Evolutionary conservation across 1,140 invertebrate species (phyloP).

Genomic region (Mizuhopecten yessoensis): DNA sequence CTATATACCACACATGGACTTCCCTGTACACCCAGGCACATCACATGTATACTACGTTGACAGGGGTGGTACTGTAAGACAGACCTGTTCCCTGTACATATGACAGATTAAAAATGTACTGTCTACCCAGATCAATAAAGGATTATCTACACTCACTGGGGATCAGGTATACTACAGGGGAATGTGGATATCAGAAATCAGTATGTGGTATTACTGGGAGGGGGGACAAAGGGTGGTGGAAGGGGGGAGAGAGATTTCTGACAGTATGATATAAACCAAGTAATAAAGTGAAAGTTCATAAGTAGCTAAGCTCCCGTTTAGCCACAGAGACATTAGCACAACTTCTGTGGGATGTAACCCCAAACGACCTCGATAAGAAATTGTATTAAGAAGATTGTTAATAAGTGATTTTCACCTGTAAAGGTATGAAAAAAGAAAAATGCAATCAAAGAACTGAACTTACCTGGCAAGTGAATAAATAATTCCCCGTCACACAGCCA

Average conservation of each 20-base stretch:
- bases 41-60: too few species aligned
- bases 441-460: not conserved
- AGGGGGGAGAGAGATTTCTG: not conserved
- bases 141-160: too few species aligned
- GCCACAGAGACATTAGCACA: not conserved
- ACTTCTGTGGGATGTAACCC: not conserved
- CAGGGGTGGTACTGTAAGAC: too few species aligned
- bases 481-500: not conserved
- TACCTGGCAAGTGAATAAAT: not conserved
- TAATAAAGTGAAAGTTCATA: not conserved
- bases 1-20: too few species aligned
- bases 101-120: too few species aligned
- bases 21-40: too few species aligned
- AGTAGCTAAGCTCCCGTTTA: not conserved
- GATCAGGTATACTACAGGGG: not conserved
- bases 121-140: not conserved
- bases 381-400: not conserved
- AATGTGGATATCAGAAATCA: not conserved
- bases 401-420: not conserved
- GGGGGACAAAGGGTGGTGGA: not conserved
- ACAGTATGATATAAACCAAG: not conserved
- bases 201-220: not conserved
- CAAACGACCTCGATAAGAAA: not conserved
- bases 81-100: too few species aligned
- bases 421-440: not conserved